These are phyloP conservation scores for Aldabrachelys gigantea DNA, from an alignment of 2,113 vertebrate genomes.

Conservation along the genomic window DNA sequence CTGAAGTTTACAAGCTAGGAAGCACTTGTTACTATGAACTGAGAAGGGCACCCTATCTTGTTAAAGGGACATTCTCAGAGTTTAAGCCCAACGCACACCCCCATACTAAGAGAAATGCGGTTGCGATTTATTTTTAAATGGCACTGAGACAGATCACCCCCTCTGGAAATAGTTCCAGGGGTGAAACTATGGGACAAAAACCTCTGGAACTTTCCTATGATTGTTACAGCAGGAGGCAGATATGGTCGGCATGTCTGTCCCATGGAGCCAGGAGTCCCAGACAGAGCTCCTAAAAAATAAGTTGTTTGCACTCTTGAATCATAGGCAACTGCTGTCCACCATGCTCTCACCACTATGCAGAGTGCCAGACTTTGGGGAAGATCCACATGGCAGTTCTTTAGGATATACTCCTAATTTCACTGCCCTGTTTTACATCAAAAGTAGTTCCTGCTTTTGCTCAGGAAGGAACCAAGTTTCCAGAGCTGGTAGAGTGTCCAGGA, in stretches of 20 bases:
- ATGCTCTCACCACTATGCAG: too few relatives aligned
- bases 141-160: neutral
- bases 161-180: neutral
- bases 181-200: neutral
- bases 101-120: fast-evolving
- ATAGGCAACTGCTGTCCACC: fast-evolving
- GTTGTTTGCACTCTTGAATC: neutral
- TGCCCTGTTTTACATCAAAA: neutral
- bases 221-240: neutral
- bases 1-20: neutral
- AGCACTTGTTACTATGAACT: neutral
- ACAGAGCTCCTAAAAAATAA: neutral
- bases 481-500: neutral
- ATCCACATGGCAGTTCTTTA: neutral
- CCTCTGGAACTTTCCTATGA: neutral
- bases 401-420: neutral
- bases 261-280: neutral
- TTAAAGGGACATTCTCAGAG: neutral
- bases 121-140: neutral
- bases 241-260: too few relatives aligned
- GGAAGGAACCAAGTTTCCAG: too few relatives aligned
- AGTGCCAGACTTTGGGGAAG: fast-evolving
- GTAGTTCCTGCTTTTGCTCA: neutral
- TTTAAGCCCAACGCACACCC: neutral
- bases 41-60: neutral